Evolutionary conservation across 2,113 vertebrate genomes (phyloP).

Genomic region (Phalacrocorax aristotelis): DNA sequence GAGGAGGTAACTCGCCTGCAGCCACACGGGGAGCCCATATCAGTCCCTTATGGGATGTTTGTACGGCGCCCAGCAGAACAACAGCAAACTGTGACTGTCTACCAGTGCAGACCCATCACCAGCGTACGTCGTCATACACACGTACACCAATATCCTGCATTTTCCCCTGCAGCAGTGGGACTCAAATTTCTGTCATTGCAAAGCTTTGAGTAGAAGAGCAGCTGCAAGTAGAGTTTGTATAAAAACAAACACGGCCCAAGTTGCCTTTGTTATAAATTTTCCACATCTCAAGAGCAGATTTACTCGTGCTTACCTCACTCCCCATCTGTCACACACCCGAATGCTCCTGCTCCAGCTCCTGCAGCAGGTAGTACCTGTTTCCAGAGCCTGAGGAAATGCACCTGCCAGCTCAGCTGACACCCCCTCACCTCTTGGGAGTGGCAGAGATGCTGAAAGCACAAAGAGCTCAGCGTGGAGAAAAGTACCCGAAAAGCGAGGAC

Average conservation of each 20-base stretch:
- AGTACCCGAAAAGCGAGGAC: not conserved
- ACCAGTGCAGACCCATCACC: not conserved
- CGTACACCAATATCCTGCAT: not conserved
- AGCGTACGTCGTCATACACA: fast-evolving
- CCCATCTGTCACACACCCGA: not conserved
- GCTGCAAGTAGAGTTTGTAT: not conserved
- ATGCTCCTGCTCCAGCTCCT: not conserved
- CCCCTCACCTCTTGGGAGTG: not conserved
- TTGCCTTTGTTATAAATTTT: not conserved
- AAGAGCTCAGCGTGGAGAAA: not conserved
- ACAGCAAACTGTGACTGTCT: not conserved
- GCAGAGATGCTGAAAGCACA: not conserved
- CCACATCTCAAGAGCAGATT: not conserved
- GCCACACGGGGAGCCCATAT: fast-evolving
- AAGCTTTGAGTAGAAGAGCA: not conserved
- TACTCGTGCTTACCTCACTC: not conserved
- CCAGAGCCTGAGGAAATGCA: not conserved
- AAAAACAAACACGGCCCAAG: not conserved
- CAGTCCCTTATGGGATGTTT: not conserved
- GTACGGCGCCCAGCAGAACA: not conserved
- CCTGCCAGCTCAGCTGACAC: not conserved
- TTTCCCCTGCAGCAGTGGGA: not conserved
- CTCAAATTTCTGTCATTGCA: not conserved
- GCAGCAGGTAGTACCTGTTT: not conserved
- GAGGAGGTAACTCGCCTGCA: not conserved